phyloP scores from a whole-genome alignment of 2,113 vertebrate species.

The Parus major region DNA sequence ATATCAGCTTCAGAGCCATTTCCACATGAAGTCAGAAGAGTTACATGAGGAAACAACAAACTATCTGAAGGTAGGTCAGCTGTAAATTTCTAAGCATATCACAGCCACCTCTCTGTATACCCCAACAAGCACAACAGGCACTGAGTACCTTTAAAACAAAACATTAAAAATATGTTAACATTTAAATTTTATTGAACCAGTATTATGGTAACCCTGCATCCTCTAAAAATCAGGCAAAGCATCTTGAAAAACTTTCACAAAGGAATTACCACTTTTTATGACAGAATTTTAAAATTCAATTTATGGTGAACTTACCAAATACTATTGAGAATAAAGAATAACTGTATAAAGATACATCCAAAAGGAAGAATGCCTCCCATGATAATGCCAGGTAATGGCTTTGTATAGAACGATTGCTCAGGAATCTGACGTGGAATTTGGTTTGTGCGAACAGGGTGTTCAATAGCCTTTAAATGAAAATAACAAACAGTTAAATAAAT shows the following conservation, averaged over 20 bases:
- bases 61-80: background rate
- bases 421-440: conserved; percentile 98
- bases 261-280: background rate
- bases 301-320: conserved; percentile 85
- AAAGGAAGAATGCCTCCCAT: conserved; percentile 99
- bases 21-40: background rate
- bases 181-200: background rate
- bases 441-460: conserved; percentile 96
- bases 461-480: conserved; percentile 82
- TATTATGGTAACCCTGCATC: background rate
- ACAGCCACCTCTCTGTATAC: background rate
- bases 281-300: background rate
- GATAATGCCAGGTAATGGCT: conserved; percentile 91
- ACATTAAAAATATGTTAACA: background rate
- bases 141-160: background rate
- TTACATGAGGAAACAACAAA: background rate
- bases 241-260: background rate
- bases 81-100: background rate
- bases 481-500: background rate
- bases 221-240: background rate
- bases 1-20: background rate
- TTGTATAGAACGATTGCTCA: conserved; percentile 97
- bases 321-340: conserved; percentile 99
- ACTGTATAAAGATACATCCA: conserved; percentile 98
- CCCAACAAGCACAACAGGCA: background rate